Base-by-base conservation (phyloP, 2,797 vertebrate species). In the Enteromius trimaculatus region DNA sequence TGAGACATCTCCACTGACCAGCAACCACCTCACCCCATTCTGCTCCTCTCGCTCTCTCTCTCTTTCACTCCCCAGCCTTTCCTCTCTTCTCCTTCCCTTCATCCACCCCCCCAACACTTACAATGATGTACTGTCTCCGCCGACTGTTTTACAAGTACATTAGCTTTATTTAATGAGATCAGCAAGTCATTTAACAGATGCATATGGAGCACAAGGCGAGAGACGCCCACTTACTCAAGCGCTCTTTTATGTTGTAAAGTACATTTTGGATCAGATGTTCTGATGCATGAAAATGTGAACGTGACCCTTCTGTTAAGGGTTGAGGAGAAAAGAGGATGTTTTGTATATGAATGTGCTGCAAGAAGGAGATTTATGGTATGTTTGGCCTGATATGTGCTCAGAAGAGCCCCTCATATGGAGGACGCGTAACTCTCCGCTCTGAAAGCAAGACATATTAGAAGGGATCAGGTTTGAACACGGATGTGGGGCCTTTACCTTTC, bases 81-180 rank as follows among this genome's bases (percentile, higher is more conserved):
- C 83, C 66, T 74, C 81, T 62, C 72, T 78, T 77, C 79, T 55
- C 69, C 82, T 79, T 69, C 80, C 76, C 76, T 81, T 72, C 84
- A 86, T 82, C 92, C 93, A 90, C 92, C 91, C 85, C 42, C 91
- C 94, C 90, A 95, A 96, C 95, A 95, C 95, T 96, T 96, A 95
- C 95, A 92, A 96, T 98, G 96, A 98, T 98, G 95, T 97, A 97
- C 96, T 93, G 95, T 96, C 95, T 95, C 94, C 96, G 95, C 96
- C 95, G 96, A 98, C 96, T 97, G 97, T 96, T 99, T 98, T 97
- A 98, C 96, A 97, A 97, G 96, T 97, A 96, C 96, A 97, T 98
- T 97, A 97, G 96, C 96, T 96, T 96, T 96, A 96, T 97, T 98
- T 98, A 98, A 99, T 97, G 96, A 98, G 96, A 96, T 96, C 94